Conservation (phyloP, 2,113 vertebrate species). For the Melozone crissalis region DNA sequence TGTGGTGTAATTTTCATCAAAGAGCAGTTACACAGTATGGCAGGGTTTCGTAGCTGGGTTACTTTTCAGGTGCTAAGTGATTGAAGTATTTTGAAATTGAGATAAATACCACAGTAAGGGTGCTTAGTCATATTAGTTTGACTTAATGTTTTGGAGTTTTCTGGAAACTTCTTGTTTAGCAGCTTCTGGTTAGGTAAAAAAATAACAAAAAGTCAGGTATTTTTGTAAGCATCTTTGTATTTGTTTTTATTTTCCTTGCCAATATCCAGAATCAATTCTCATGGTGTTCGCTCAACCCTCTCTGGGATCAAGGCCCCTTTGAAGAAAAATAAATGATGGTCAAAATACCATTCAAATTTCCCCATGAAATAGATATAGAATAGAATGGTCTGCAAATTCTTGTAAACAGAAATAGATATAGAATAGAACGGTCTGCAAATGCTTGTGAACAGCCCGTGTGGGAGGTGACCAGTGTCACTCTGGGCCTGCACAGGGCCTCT, state of each 20-base stretch:
- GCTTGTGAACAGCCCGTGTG: background rate
- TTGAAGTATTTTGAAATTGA: slow-evolving; percentile 46
- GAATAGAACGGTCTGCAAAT: background rate
- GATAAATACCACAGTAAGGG: slow-evolving; percentile 17
- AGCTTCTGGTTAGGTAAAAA: background rate
- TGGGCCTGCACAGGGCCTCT: background rate
- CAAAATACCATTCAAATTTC: background rate
- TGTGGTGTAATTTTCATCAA: slow-evolving; percentile 33
- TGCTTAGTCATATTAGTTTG: slow-evolving; percentile 21
- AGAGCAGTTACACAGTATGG: background rate
- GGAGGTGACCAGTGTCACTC: background rate
- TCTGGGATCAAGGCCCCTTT: background rate
- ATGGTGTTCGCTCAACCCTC: background rate
- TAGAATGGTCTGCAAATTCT: background rate
- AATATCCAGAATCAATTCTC: background rate
- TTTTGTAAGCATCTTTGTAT: background rate
- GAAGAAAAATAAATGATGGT: background rate
- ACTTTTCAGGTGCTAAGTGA: slow-evolving; percentile 15
- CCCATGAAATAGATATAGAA: background rate
- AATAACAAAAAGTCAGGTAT: background rate
- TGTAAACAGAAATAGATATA: background rate
- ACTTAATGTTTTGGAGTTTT: slow-evolving; percentile 7
- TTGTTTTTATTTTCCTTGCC: background rate
- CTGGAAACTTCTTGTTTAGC: slow-evolving; percentile 8
- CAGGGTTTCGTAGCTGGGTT: slow-evolving; percentile 11